Evolutionary conservation across 2,888 invertebrate species (phyloP), one percentile per base, ranked within the genome.

Genomic region (Morpho helenor): DNA sequence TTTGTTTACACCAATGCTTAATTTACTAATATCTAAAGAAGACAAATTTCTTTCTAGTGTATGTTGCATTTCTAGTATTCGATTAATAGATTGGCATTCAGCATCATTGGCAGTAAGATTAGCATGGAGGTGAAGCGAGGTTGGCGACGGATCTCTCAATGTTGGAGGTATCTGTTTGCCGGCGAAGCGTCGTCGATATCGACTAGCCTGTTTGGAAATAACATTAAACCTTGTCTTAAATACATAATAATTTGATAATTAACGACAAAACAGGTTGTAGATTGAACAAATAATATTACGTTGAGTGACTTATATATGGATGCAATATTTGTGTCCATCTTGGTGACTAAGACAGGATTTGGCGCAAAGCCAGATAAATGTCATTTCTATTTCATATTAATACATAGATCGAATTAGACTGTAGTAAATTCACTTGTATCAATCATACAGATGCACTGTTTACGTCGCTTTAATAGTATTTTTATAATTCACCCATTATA

Each of bases 121-220:
- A 57, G 64, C 64, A 63, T 61, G 57, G 56, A 84, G 79, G 72
- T 87, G 85, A 59, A 82, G 83, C 66, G 75, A 76, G 63, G 77
- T 71, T 59, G 79, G 71, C 68, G 76, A 78, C 53, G 79, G 69
- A 61, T 75, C 65, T 68, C 81, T 80, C 61, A 80, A 73, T 62
- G 79, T 74, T 54, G 78, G 72, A 67, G 78, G 80, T 61, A 82
- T 75, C 73, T 82, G 82, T 80, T 82, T 80, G 74, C 82, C 79
- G 71, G 82, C 80, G 78, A 75, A 80, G 74, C 84, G 83, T 68
- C 82, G 83, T 66, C 87, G 87, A 77, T 88, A 88, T 74, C 86
- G 84, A 80, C 79, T 81, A 68, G 91, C 91, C 91, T 91, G 90
- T 87, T 81, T 75, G 73, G 77, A 87, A 73, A 89, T 74, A 87